Evolutionary conservation across 2,113 vertebrate species (phyloP), one percentile per base, ranked within the genome.

Genomic region (Furnarius figulus): DNA sequence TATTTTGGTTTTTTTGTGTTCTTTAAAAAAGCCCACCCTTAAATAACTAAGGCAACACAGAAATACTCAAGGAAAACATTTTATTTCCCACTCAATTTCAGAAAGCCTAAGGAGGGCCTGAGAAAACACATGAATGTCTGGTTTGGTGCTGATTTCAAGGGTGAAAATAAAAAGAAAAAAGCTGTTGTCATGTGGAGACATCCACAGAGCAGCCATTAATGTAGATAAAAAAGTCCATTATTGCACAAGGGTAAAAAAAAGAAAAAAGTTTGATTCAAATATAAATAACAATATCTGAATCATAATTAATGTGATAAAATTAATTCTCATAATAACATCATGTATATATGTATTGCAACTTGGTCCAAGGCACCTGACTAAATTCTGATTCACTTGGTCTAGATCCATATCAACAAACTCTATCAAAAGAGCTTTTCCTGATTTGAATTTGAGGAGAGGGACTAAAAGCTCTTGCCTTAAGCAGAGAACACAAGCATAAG

Each of bases 121-220:
- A 46, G 35, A 66, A 91, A 87, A 65, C 31, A 77, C 56, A 46
- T 35, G 31, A 73, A 49, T 50, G 7, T 87, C 55, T 94, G 56
- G 8, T 49, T 87, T 89, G 12, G 10, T 87, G 56, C 42, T 81
- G 76, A 88, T 86, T 94, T 94, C 84, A 87, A 65, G 17, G 75
- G 71, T 63, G 52, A 83, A 93, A 72, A n/a, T 77, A 88, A 84
- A 85, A 35, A 65, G 74, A 95, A 93, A 79, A 92, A 95, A 97
- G 12, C 44, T 89, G 40, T 85, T 70, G 37, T 35, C 62, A 66
- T 72, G 42, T 62, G 75, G 65, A 79, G 37, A 76, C 37, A 78
- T 66, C 21, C 75, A 89, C 62, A 88, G 52, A 89, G n/a, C 24
- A 71, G 7, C 24, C 59, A 63, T 50, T 70, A 85, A 72, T 46